These are phyloP conservation scores for Calidris pugnax DNA, from an alignment of 2,113 vertebrate genomes.

Conservation along the genomic window DNA sequence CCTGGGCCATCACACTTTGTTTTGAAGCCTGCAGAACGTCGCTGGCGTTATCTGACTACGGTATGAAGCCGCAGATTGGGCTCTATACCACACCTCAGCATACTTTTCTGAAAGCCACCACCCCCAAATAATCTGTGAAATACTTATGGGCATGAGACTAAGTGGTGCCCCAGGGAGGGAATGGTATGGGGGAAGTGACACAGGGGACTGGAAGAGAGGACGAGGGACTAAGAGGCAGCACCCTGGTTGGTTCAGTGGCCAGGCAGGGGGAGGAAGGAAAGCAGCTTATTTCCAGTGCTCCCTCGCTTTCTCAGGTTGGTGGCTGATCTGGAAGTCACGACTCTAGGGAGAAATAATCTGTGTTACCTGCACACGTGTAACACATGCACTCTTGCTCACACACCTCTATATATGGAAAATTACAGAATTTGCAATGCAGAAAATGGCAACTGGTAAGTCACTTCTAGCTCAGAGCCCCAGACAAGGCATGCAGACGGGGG, in stretches of 20 bases:
- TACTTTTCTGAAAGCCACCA: not conserved
- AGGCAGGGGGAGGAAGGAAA: not conserved
- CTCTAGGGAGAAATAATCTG: not conserved
- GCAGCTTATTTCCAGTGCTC: not conserved
- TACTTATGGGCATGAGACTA: not conserved
- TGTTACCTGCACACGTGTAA: not conserved
- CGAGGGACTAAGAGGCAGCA: not conserved
- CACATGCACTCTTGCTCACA: not conserved
- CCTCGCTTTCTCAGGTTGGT: not conserved
- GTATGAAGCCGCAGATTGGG: not conserved
- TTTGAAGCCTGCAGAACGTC: not conserved
- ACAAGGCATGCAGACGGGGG: not conserved
- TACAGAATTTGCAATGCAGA: not conserved
- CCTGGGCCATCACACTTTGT: not conserved
- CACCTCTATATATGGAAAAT: not conserved
- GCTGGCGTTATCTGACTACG: not conserved
- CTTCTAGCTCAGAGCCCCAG: not conserved
- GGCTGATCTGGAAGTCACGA: not conserved
- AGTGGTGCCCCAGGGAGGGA: not conserved
- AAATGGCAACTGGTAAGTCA: not conserved
- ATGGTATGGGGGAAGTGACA: not conserved
- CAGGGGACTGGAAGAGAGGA: not conserved
- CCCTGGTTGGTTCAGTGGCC: not conserved
- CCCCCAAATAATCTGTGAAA: not conserved
- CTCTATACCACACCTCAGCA: not conserved